Conservation (phyloP, 2,888 invertebrate species). For the Marronus borbonicus region DNA sequence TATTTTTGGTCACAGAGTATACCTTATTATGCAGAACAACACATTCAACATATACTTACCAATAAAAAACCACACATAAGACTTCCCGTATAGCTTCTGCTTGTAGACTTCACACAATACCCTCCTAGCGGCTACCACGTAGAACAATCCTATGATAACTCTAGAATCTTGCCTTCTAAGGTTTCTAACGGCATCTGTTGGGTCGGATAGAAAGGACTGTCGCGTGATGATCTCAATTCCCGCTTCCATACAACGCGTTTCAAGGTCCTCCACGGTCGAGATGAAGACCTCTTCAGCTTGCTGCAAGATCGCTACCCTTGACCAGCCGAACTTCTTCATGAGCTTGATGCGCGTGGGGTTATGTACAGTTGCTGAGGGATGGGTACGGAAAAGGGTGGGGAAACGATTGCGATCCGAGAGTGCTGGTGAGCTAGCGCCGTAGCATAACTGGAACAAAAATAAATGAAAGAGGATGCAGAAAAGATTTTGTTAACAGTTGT, state of each 20-base stretch:
- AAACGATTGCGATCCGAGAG: conserved; percentile 97
- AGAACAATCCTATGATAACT: conserved; percentile 98
- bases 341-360: conserved; percentile 97
- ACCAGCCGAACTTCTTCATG: conserved; percentile 98
- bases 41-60: conserved; percentile 74
- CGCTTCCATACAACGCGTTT: conserved; percentile 91
- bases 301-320: conserved; percentile 95
- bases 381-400: conserved; percentile 98
- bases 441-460: conserved; percentile 85
- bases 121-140: conserved; percentile 96
- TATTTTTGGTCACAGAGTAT: not conserved
- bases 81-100: conserved; percentile 93
- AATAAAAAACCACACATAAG: conserved; percentile 99
- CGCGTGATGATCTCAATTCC: conserved; percentile 96
- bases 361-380: conserved; percentile 99
- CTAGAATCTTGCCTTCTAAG: conserved; percentile 96
- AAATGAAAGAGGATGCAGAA: too few species aligned
- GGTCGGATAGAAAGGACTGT: conserved; percentile 97
- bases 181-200: conserved; percentile 96
- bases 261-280: conserved; percentile 97
- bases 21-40: too few species aligned
- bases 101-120: conserved; percentile 98
- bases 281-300: conserved; percentile 95
- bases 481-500: too few species aligned
- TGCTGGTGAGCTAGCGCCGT: conserved; percentile 99